Evolutionary conservation across 2,888 invertebrate genomes (phyloP), one percentile per base, ranked within the genome.

Genomic region (Hemistola chrysoprasaria): DNA sequence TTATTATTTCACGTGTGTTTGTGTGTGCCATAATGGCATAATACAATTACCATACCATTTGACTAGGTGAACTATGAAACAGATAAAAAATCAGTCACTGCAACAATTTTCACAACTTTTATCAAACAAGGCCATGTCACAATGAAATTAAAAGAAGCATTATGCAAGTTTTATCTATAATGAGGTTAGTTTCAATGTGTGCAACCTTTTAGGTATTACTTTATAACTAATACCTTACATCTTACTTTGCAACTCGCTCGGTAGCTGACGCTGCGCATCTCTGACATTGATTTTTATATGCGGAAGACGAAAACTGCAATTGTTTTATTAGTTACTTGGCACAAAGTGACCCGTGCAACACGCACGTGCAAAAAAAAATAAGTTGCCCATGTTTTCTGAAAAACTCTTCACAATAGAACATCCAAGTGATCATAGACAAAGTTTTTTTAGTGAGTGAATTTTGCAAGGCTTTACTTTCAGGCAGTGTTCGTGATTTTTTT

Each of bases 271-370:
- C 21, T 10, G 57, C 65, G 41, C 47, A 56, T 56, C 60, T 54
- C 43, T 67, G 74, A 70, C 78, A 75, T 75, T 78, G 71, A 68
- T 68, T 41, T 39, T 54, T 3, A 47, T 62, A 71, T 56, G 47
- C 70, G 71, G 72, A 73, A 73, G 59, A 65, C 64, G 63, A 56
- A 58, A 53, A 47, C 46, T 47, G 43, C 43, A 51, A 31, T 43
- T 41, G 43, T 43, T 45, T 35, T 33, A 37, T 16, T 16, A 16
- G 16, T 16, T 16, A 16, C 2, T 16, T n/a, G n/a, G n/a, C n/a
- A n/a, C n/a, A n/a, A 16, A 3, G 4, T 16, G 2, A 16, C 16
- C 4, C 16, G 16, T 16, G 16, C 16, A 4, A 16, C 16, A 4
- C 4, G 16, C 16, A 16, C 16, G 36, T 29, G 27, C 30, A 47